Conservation (phyloP, 2,113 vertebrate genomes). For the Corythoichthys intestinalis region DNA sequence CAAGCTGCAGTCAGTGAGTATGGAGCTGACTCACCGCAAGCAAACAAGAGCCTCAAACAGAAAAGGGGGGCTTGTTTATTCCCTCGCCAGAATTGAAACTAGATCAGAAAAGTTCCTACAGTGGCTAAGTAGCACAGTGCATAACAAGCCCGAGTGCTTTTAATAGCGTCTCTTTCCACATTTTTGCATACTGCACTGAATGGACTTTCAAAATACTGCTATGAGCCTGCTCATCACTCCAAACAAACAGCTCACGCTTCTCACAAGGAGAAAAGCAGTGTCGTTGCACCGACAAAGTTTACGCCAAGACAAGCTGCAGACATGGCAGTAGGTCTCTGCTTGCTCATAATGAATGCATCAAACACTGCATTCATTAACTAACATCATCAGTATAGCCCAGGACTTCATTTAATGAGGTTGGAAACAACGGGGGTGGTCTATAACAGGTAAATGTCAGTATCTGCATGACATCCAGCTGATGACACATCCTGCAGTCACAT, state of each 20-base stretch:
- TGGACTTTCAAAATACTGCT: not conserved
- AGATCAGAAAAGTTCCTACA: constrained; percentile 14
- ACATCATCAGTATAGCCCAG: constrained; percentile 6
- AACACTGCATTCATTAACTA: constrained; percentile 5
- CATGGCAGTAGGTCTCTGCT: not conserved
- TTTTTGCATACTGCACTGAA: not conserved
- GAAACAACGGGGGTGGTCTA: constrained; percentile 3
- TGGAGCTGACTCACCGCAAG: constrained; percentile 60
- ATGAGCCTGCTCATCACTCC: not conserved
- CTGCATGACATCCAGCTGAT: constrained; percentile 26
- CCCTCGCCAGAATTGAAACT: constrained; percentile 26
- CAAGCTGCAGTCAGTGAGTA: constrained; percentile 33
- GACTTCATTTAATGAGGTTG: constrained; percentile 16
- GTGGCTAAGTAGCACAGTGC: not conserved
- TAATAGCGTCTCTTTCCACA: not conserved
- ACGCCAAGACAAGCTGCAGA: not conserved
- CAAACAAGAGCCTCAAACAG: constrained; percentile 35
- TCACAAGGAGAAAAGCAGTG: not conserved
- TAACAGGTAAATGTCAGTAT: constrained; percentile 31
- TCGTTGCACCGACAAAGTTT: not conserved
- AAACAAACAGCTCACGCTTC: not conserved
- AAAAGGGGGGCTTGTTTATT: constrained; percentile 24
- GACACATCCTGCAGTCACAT: constrained; percentile 46
- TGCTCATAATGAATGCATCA: not conserved
- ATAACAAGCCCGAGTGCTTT: not conserved